Evolutionary conservation across 1,140 invertebrate genomes (phyloP).

Genomic region (Lepidurus packardi): DNA sequence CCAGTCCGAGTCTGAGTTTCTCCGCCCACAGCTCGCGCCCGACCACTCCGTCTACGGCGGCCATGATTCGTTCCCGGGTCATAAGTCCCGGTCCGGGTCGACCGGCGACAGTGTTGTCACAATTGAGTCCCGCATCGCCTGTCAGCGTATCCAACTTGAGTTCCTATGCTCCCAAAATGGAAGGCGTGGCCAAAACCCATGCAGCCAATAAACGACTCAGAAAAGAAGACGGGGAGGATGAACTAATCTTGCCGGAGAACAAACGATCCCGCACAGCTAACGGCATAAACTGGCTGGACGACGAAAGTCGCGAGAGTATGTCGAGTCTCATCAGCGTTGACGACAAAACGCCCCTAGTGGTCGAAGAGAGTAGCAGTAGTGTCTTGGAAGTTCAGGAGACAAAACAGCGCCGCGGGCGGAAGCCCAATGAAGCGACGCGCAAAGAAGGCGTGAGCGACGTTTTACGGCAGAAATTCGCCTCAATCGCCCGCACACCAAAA

Average conservation of each 20-base stretch:
- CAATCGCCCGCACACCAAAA: conserved; percentile 59
- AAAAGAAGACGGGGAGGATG: conserved; percentile 47
- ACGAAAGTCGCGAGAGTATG: conserved; percentile 40
- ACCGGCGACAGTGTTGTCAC: conserved; percentile 34
- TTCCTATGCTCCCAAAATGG: conserved; percentile 37
- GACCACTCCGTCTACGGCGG: conserved; percentile 34
- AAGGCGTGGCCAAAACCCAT: conserved; percentile 53
- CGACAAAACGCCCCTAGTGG: not conserved
- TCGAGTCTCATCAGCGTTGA: conserved; percentile 23
- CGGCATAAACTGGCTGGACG: conserved; percentile 38
- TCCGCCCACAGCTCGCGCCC: conserved; percentile 22
- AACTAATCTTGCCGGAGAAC: conserved; percentile 30
- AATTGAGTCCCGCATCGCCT: conserved; percentile 28
- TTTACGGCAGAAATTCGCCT: conserved; percentile 59
- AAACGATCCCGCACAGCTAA: conserved; percentile 29
- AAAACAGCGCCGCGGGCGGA: conserved; percentile 3
- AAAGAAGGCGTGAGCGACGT: conserved; percentile 30
- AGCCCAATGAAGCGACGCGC: not conserved
- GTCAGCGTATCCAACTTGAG: conserved; percentile 33
- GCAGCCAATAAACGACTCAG: conserved; percentile 56
- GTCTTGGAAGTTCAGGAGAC: conserved; percentile 25
- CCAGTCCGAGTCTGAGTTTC: conserved; percentile 40
- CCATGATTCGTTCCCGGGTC: conserved; percentile 33
- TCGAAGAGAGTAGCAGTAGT: conserved; percentile 23
- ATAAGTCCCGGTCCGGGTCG: conserved; percentile 34